A percentile compares a stretch with the other conserved stretches of the same genome.
Evolutionary conservation across 2,113 vertebrate species (phyloP).

Genomic region (Tetraodon nigroviridis): DNA sequence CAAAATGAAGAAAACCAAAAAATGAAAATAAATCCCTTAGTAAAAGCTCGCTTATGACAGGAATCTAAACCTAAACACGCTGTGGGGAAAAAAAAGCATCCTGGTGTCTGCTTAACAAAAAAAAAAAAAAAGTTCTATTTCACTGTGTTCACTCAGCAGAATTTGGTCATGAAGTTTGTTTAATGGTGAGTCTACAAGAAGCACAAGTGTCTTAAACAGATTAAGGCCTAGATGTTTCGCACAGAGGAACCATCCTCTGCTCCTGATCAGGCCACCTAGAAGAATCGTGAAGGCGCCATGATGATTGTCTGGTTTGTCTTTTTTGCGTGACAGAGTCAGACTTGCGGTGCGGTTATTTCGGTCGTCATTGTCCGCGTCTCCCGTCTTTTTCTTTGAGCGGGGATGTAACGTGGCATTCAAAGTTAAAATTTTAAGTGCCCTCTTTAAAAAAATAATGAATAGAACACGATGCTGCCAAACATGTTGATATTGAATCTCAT

Average conservation of each 20-base stretch:
- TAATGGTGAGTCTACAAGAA: no score
- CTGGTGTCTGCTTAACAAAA: background rate
- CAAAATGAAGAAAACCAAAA: slow-evolving; percentile 1
- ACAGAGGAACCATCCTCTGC: no score
- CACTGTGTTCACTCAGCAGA: background rate
- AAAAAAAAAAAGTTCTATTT: background rate
- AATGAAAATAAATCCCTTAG: background rate
- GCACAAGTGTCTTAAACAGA: no score
- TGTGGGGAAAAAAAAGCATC: background rate
- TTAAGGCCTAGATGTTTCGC: background rate
- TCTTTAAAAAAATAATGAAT: background rate
- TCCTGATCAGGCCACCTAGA: background rate
- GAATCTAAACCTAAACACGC: background rate
- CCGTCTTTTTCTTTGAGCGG: background rate
- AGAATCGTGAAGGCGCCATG: background rate
- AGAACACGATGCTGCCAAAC: background rate
- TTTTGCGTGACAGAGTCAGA: background rate
- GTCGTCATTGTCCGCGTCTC: background rate
- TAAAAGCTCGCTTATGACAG: background rate
- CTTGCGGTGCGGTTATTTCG: background rate
- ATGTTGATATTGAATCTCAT: background rate
- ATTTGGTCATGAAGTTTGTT: background rate
- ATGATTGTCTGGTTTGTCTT: background rate
- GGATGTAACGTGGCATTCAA: background rate
- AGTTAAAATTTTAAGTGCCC: no score